A percentile compares a stretch with the other conserved stretches of the same genome.
Conservation (phyloP, 2,797 vertebrate genomes). For the Hemitrygon akajei region DNA sequence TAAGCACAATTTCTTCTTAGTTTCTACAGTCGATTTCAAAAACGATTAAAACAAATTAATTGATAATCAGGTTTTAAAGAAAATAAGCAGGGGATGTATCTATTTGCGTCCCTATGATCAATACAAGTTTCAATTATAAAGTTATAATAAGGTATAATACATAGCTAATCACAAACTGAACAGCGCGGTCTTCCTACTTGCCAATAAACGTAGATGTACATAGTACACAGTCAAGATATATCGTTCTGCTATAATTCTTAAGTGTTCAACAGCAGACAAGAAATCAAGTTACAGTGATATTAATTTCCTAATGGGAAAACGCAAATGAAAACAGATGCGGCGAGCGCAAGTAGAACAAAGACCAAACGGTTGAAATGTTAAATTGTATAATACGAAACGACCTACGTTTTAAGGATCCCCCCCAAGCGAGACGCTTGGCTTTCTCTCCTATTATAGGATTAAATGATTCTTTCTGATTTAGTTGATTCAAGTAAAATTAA, state of each 20-base stretch:
- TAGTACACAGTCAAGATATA: neutral
- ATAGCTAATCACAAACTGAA: neutral
- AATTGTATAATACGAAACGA: slow-evolving; percentile 55
- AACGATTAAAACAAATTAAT: neutral
- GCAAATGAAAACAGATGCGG: slow-evolving; percentile 46
- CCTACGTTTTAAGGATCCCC: slow-evolving; percentile 43
- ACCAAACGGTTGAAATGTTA: slow-evolving; percentile 58
- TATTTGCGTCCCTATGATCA: neutral
- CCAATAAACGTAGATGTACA: neutral
- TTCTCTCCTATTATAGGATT: neutral
- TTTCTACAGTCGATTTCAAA: neutral
- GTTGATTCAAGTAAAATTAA: neutral
- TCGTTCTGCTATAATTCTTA: neutral
- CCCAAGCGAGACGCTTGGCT: neutral
- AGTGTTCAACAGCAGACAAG: slow-evolving; percentile 41
- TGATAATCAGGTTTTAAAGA: neutral
- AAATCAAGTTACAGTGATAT: slow-evolving; percentile 47
- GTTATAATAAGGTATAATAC: neutral
- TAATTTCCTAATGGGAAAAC: slow-evolving; percentile 42
- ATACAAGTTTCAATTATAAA: neutral
- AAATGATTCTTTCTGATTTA: neutral
- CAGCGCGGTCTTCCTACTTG: no score
- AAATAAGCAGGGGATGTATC: neutral
- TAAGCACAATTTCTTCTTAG: neutral
- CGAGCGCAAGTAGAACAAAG: slow-evolving; percentile 53